Percentiles rank a stretch among this genome's conserved stretches.
Evolutionary conservation across 2,797 vertebrate genomes (phyloP).

Genomic region (Clamator glandarius): DNA sequence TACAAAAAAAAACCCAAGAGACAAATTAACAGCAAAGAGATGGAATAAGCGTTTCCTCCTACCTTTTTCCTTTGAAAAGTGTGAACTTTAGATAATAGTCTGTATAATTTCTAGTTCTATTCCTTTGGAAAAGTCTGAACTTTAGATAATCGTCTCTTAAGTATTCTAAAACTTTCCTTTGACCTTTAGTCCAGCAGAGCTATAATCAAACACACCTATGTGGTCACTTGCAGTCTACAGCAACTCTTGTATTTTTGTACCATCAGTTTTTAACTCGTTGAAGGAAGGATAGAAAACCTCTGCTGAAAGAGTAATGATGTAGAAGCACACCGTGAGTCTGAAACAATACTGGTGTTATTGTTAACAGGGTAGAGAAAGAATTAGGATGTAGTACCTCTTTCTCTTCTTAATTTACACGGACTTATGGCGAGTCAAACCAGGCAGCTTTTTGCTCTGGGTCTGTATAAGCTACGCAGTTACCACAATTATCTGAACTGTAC

Average conservation of each 20-base stretch:
- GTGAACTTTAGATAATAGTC: conserved; percentile 74
- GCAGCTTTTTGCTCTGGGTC: neutral
- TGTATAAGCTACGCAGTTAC: neutral
- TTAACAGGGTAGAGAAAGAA: neutral
- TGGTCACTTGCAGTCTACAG: conserved; percentile 22
- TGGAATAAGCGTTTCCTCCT: conserved; percentile 5
- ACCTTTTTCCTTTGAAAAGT: conserved; percentile 51
- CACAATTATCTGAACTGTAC: neutral
- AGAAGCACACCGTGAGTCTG: neutral
- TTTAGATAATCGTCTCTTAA: conserved; percentile 76
- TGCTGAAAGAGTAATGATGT: neutral
- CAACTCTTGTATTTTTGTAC: neutral
- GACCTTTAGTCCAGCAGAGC: conserved; percentile 68
- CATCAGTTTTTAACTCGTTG: conserved; percentile 16
- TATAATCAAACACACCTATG: conserved; percentile 56
- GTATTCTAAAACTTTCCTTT: conserved; percentile 68
- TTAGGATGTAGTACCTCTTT: neutral
- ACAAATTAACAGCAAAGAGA: conserved; percentile 34
- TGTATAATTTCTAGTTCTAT: conserved; percentile 62
- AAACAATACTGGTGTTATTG: neutral
- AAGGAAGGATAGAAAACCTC: neutral
- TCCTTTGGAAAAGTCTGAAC: conserved; percentile 70
- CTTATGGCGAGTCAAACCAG: neutral
- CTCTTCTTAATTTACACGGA: neutral
- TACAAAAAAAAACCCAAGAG: neutral